A percentile compares a stretch with the other conserved stretches of the same genome.
phyloP scores from a whole-genome alignment of 1,140 invertebrate species.

The Aphelinus certus region DNA sequence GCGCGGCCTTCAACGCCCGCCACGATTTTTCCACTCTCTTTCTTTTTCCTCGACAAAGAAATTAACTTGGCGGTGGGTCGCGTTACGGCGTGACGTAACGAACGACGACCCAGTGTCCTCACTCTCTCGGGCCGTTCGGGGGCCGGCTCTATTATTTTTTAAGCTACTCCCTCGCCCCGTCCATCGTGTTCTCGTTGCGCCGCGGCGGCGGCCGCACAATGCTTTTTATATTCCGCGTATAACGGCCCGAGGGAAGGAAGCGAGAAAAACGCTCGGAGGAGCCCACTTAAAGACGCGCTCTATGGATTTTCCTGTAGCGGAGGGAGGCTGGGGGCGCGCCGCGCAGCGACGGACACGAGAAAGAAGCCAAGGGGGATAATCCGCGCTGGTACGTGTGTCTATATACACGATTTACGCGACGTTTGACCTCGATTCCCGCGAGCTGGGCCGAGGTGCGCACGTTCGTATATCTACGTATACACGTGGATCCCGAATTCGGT shows the following conservation, averaged over 20 bases:
- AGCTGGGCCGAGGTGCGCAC: too few relatives aligned
- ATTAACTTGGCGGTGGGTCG: too few relatives aligned
- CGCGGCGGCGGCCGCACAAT: neutral
- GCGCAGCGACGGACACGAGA: too few relatives aligned
- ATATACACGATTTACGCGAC: conserved; percentile 31
- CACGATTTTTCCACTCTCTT: too few relatives aligned
- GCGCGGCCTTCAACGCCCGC: too few relatives aligned
- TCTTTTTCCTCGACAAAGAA: too few relatives aligned
- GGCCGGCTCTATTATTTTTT: conserved; percentile 30
- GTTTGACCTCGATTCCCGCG: conserved; percentile 33
- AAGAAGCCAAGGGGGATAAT: too few relatives aligned
- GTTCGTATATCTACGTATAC: too few relatives aligned
- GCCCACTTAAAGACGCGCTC: conserved; percentile 36
- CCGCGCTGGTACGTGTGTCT: too few relatives aligned
- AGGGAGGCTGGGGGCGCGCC: neutral
- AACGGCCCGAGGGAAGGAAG: neutral
- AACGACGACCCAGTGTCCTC: too few relatives aligned
- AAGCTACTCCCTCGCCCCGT: conserved; percentile 19
- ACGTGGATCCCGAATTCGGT: neutral
- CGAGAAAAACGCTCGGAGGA: conserved; percentile 13
- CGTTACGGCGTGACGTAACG: too few relatives aligned
- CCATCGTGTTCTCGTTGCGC: neutral
- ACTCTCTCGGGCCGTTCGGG: neutral
- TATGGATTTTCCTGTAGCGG: conserved; percentile 2
- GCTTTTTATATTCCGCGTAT: conserved; percentile 32